These are phyloP conservation scores for Biston stratarius DNA, from an alignment of 2,888 invertebrate genomes.

Conservation along the genomic window DNA sequence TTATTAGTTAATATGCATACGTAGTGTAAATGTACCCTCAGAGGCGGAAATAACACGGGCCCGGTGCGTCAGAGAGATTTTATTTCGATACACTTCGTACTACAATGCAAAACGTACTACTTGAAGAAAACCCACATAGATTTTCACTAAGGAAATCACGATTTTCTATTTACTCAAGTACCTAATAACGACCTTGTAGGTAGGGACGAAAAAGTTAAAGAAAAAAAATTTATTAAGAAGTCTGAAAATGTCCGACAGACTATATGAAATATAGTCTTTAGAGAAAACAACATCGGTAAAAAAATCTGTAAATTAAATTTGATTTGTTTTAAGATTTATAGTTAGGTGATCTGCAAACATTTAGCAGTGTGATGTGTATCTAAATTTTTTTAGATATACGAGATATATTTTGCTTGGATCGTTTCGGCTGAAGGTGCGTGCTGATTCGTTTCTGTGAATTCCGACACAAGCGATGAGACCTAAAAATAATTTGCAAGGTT, in stretches of 20 bases:
- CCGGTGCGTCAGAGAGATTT: constrained; percentile 65
- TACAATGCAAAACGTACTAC: constrained; percentile 46
- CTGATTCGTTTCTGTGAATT: constrained; percentile 68
- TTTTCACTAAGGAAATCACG: constrained; percentile 75
- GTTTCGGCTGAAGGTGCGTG: constrained; percentile 57
- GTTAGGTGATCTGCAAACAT: constrained; percentile 73
- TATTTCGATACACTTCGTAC: constrained; percentile 54
- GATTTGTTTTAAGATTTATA: constrained; percentile 80
- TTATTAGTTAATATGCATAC: constrained; percentile 74
- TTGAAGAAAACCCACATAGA: constrained; percentile 70
- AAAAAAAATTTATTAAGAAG: constrained; percentile 72
- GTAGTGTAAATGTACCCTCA: constrained; percentile 58
- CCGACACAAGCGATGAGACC: constrained; percentile 68
- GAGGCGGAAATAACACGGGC: constrained; percentile 67
- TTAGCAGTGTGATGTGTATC: constrained; percentile 65
- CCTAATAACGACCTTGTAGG: constrained; percentile 76
- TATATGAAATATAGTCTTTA: constrained; percentile 78
- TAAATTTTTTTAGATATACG: constrained; percentile 65
- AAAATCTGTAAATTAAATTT: constrained; percentile 75
- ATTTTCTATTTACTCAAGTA: constrained; percentile 75
- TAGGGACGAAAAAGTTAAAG: constrained; percentile 72
- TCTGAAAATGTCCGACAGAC: constrained; percentile 78
- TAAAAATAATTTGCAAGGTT: constrained; percentile 30
- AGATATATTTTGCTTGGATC: constrained; percentile 65
- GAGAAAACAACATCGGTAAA: constrained; percentile 72